A percentile compares a stretch with the other conserved stretches of the same genome.
Evolutionary conservation across 2,888 invertebrate species (phyloP).

Genomic region (Caenorhabditis doughertyi): DNA sequence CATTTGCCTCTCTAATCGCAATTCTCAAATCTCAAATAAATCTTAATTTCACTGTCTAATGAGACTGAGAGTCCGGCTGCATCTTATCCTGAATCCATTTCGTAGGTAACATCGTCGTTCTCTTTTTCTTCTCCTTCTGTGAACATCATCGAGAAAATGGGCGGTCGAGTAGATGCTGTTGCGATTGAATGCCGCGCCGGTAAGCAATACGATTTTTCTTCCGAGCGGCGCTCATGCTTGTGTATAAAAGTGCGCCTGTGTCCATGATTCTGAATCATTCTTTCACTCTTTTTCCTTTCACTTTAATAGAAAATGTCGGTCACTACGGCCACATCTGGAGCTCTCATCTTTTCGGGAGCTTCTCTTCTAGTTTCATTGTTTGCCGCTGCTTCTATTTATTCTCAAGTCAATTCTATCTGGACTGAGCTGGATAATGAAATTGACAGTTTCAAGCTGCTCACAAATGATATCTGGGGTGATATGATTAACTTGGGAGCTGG

Average conservation of each 20-base stretch:
- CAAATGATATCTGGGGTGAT: slow-evolving; percentile 81
- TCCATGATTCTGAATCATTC: slow-evolving; percentile 46
- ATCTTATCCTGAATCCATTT: not conserved
- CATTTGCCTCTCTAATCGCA: not conserved
- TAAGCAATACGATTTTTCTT: slow-evolving; percentile 65
- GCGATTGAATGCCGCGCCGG: slow-evolving; percentile 46
- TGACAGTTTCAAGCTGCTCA: slow-evolving; percentile 77
- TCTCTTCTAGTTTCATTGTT: slow-evolving; percentile 77
- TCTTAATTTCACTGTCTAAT: slow-evolving; percentile 30
- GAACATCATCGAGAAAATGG: slow-evolving; percentile 34
- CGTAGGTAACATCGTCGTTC: slow-evolving; percentile 4
- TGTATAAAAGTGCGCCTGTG: slow-evolving; percentile 56
- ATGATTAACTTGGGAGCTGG: slow-evolving; percentile 82
- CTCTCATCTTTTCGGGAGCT: slow-evolving; percentile 78
- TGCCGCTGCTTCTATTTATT: slow-evolving; percentile 76
- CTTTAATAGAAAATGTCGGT: slow-evolving; percentile 72
- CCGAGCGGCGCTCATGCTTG: slow-evolving; percentile 26
- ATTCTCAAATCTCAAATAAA: slow-evolving; percentile 10
- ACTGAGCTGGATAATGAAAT: slow-evolving; percentile 80
- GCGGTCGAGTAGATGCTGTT: slow-evolving; percentile 39
- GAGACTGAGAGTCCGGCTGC: slow-evolving; percentile 16
- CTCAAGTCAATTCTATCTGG: slow-evolving; percentile 79
- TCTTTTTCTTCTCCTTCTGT: slow-evolving; percentile 7
- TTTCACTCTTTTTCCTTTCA: slow-evolving; percentile 7
- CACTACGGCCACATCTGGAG: slow-evolving; percentile 79